Conservation (phyloP, 2,797 vertebrate species). For the Ciconia nigra region DNA sequence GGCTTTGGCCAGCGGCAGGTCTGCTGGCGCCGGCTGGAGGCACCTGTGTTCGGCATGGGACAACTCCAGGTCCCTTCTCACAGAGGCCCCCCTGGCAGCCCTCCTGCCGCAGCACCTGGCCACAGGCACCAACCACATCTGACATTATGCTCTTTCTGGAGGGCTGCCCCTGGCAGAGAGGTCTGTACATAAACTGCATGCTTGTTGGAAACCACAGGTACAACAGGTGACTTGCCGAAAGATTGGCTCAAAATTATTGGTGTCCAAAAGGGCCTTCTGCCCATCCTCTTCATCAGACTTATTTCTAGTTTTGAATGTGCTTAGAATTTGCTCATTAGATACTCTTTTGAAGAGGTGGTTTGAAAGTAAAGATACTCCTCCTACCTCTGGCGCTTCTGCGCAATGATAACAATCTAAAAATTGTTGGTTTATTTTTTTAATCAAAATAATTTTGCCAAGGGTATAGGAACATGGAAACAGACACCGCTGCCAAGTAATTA, state of each 20-base stretch:
- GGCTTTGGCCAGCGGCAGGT: background rate
- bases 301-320: background rate
- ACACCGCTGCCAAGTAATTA: background rate
- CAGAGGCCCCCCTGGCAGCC: fast-evolving
- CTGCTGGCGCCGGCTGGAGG: background rate
- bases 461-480: background rate
- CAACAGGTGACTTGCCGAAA: background rate
- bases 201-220: background rate
- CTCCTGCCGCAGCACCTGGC: background rate
- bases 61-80: background rate
- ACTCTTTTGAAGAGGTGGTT: background rate
- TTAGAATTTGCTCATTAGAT: background rate
- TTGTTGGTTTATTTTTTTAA: background rate
- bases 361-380: background rate
- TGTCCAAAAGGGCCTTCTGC: background rate
- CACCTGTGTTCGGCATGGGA: background rate
- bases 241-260: fast-evolving
- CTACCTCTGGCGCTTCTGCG: background rate
- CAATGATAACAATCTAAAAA: background rate
- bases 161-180: background rate
- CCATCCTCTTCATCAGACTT: fast-evolving
- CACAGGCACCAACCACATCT: background rate
- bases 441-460: background rate
- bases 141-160: background rate
- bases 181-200: background rate